Evolutionary conservation across 2,797 vertebrate species (phyloP).

Genomic region (Pseudochromis fuscus): DNA sequence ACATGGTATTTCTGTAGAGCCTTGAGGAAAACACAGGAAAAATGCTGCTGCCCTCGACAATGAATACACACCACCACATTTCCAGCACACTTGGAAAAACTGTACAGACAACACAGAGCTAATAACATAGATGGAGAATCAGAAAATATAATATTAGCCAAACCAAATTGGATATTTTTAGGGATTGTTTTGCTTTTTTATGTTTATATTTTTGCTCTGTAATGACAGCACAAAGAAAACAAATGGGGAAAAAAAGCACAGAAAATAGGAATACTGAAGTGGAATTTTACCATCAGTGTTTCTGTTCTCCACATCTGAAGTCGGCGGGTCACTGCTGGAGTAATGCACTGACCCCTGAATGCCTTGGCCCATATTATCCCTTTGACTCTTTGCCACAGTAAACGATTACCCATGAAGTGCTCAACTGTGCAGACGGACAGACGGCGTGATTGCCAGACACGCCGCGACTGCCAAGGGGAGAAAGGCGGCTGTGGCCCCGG

Average conservation of each 20-base stretch:
- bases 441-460: conserved; percentile 53
- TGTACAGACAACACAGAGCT: background rate
- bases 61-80: background rate
- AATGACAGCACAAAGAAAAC: too few relatives aligned
- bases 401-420: conserved; percentile 61
- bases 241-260: background rate
- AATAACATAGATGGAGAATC: background rate
- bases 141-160: too few relatives aligned
- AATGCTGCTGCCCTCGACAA: background rate
- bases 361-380: conserved; percentile 57
- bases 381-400: conserved; percentile 67
- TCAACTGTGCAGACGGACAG: conserved; percentile 57
- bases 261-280: background rate
- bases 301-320: background rate
- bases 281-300: background rate
- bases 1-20: background rate
- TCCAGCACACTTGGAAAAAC: background rate
- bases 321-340: conserved; percentile 18
- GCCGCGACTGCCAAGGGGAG: conserved; percentile 54
- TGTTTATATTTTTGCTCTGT: background rate
- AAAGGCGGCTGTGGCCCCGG: conserved; percentile 25
- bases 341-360: conserved; percentile 56
- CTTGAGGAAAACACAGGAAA: background rate
- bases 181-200: background rate
- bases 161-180: too few relatives aligned